Evolutionary conservation across 2,888 invertebrate species (phyloP).

Genomic region (Athalia circularis): DNA sequence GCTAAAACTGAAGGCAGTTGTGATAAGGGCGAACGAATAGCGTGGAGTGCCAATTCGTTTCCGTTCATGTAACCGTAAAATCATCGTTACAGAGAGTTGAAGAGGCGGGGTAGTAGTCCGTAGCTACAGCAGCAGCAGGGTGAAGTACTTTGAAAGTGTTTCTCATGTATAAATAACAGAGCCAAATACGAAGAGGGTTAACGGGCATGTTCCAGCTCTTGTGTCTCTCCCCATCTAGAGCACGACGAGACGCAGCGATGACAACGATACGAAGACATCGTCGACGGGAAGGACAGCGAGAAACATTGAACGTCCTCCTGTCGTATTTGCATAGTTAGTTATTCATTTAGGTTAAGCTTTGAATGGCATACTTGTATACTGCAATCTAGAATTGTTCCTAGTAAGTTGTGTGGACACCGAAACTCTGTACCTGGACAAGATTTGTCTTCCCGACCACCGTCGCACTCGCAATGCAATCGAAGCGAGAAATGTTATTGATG

Average conservation of each 20-base stretch:
- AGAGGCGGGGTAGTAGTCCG: too few relatives aligned
- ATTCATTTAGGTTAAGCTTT: slow-evolving; percentile 66
- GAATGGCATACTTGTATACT: slow-evolving; percentile 49
- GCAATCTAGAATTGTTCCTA: not conserved
- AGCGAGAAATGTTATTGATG: too few relatives aligned
- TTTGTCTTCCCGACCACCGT: too few relatives aligned
- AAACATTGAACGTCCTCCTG: slow-evolving; percentile 58
- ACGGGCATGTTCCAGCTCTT: not conserved
- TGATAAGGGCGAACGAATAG: too few relatives aligned
- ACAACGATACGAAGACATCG: not conserved
- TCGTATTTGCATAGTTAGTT: slow-evolving; percentile 68
- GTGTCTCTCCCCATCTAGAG: too few relatives aligned
- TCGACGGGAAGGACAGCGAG: slow-evolving; percentile 13
- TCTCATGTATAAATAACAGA: slow-evolving; percentile 1
- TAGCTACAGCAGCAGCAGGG: not conserved
- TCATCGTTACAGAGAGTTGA: not conserved
- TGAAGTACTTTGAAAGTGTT: not conserved
- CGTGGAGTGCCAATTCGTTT: not conserved
- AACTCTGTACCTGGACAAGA: not conserved
- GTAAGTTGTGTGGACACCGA: not conserved
- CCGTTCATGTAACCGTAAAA: not conserved
- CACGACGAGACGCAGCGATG: not conserved
- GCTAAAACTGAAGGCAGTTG: too few relatives aligned
- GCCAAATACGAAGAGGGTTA: not conserved
- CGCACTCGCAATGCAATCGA: too few relatives aligned